These are phyloP conservation scores for Myotis vivesi DNA, from an alignment of 2,797 vertebrate genomes.

Conservation along the genomic window DNA sequence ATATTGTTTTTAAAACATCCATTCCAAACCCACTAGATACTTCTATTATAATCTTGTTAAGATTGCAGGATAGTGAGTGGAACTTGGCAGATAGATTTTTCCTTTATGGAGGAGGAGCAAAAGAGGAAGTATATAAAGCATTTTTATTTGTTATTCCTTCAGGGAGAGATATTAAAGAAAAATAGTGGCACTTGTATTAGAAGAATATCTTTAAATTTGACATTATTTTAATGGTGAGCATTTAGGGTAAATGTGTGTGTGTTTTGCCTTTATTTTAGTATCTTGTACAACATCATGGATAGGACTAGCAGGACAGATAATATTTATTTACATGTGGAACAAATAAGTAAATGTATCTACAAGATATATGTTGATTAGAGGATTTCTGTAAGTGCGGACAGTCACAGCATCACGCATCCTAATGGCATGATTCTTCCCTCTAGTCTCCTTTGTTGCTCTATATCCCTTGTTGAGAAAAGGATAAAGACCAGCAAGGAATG, in stretches of 20 bases:
- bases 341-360: slow-evolving; percentile 20
- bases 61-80: slow-evolving; percentile 55
- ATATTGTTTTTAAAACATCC: slow-evolving; percentile 68
- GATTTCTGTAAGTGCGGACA: background rate
- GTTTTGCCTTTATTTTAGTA: slow-evolving; percentile 56
- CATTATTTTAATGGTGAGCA: slow-evolving; percentile 41
- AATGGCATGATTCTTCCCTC: background rate
- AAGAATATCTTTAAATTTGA: slow-evolving; percentile 60
- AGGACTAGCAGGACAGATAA: slow-evolving; percentile 28
- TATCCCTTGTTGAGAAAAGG: background rate
- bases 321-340: slow-evolving; percentile 59
- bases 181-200: slow-evolving; percentile 24
- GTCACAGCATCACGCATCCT: background rate
- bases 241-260: slow-evolving; percentile 28
- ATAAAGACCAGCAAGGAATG: background rate
- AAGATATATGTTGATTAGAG: slow-evolving; percentile 10
- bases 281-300: slow-evolving; percentile 45
- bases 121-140: slow-evolving; percentile 41
- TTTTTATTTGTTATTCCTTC: slow-evolving; percentile 68
- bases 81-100: slow-evolving; percentile 61
- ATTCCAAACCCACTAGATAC: slow-evolving; percentile 65
- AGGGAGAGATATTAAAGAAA: slow-evolving; percentile 64
- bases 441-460: background rate
- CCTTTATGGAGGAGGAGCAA: slow-evolving; percentile 58
- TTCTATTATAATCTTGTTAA: slow-evolving; percentile 62